phyloP scores from a whole-genome alignment of 2,113 vertebrate species.

The Alethe castanea region DNA sequence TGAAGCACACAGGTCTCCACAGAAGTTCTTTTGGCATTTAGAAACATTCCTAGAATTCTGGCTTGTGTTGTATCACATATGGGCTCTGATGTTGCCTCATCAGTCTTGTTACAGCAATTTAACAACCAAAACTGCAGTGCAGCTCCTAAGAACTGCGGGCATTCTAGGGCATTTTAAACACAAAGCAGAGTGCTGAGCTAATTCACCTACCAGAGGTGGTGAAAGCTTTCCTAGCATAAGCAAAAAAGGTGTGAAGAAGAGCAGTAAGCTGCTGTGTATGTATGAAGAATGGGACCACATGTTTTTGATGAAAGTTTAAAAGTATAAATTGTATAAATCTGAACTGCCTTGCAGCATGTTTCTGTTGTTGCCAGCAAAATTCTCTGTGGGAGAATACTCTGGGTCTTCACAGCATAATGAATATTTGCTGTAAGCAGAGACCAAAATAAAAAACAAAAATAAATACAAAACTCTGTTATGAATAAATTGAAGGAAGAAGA shows the following conservation, averaged over 20 bases:
- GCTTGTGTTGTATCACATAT: fast-evolving
- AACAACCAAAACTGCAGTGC: background rate
- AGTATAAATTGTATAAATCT: background rate
- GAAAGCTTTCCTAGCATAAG: background rate
- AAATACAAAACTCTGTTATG: fast-evolving
- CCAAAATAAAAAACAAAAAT: background rate
- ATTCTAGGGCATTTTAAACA: background rate
- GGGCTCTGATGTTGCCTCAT: background rate
- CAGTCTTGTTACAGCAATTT: background rate
- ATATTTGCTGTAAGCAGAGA: background rate
- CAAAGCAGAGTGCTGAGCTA: background rate
- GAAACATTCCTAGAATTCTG: background rate
- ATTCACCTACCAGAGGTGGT: background rate
- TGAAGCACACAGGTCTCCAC: background rate
- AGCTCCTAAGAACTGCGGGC: background rate
- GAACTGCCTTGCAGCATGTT: background rate
- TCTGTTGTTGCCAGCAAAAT: background rate
- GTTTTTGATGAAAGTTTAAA: background rate
- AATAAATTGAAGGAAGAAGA: background rate
- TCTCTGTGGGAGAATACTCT: background rate
- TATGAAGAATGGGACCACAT: background rate
- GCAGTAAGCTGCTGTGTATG: background rate
- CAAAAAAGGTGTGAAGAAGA: background rate
- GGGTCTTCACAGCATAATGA: background rate
- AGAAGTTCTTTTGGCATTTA: background rate